Conservation (phyloP, 2,888 invertebrate genomes). For the Pyrocoelia pectoralis region DNA sequence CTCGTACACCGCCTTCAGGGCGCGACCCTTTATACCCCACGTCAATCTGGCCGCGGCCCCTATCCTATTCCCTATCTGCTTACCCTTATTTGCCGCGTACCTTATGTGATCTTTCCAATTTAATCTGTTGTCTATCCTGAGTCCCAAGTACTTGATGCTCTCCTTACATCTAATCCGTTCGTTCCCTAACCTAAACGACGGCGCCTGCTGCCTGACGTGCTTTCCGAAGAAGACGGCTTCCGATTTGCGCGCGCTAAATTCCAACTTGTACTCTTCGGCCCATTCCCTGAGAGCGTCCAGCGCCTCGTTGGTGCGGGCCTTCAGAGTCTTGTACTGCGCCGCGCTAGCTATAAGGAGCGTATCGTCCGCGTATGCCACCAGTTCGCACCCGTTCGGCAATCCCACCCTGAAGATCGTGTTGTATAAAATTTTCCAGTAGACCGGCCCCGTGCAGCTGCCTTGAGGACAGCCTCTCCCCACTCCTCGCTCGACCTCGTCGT, state of each 20-base stretch:
- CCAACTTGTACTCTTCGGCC: not conserved
- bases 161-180: slow-evolving; percentile 18
- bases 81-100: not conserved
- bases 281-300: not conserved
- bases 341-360: not conserved
- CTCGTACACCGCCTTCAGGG: not conserved
- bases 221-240: slow-evolving; percentile 24
- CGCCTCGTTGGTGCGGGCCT: not conserved
- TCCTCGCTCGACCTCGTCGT: not conserved
- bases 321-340: not conserved
- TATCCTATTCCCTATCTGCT: slow-evolving; percentile 3
- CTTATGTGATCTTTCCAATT: slow-evolving; percentile 11
- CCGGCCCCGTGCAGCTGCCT: not conserved
- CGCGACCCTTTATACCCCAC: slow-evolving; percentile 1
- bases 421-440: not conserved
- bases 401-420: slow-evolving; percentile 3
- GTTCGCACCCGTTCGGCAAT: not conserved
- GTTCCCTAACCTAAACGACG: slow-evolving; percentile 17
- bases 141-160: slow-evolving; percentile 16
- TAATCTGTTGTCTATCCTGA: slow-evolving; percentile 19
- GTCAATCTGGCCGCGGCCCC: slow-evolving; percentile 4
- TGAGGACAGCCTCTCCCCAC: not conserved
- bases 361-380: not conserved
- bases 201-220: slow-evolving; percentile 7
- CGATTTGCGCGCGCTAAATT: slow-evolving; percentile 24